Conservation (phyloP, 2,888 invertebrate species). For the Gastracanthus pulcherrimus region DNA sequence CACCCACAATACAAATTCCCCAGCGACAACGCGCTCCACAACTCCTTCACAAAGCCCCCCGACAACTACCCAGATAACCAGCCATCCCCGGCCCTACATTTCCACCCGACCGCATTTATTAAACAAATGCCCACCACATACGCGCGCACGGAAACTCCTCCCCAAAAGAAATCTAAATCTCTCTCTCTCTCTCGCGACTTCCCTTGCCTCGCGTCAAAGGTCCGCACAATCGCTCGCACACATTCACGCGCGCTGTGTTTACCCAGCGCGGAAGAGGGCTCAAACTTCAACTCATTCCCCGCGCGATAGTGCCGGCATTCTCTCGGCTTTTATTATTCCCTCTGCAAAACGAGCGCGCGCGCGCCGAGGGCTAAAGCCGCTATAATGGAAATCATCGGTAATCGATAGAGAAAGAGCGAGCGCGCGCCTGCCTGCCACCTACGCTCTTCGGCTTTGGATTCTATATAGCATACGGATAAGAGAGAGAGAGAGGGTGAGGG, state of each 20-base stretch:
- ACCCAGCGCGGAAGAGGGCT: neutral
- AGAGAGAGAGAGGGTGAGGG: neutral
- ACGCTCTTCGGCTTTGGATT: neutral
- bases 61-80: neutral
- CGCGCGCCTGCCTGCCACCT: neutral
- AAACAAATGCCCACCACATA: neutral
- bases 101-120: too few species aligned
- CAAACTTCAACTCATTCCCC: too few species aligned
- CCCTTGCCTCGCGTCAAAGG: too few species aligned
- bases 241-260: too few species aligned
- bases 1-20: too few species aligned
- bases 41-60: neutral
- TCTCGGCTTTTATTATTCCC: neutral
- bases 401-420: constrained; percentile 33
- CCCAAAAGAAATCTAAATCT: constrained; percentile 13
- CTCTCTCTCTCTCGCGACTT: too few species aligned
- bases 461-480: neutral
- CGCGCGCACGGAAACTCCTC: too few species aligned
- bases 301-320: neutral
- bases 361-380: too few species aligned
- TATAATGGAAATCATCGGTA: constrained; percentile 39
- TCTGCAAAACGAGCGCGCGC: neutral
- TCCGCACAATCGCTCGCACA: too few species aligned
- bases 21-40: too few species aligned
- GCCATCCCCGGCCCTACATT: too few species aligned